These are phyloP conservation scores for Sphecodes monilicornis DNA, from an alignment of 2,888 invertebrate genomes.

Conservation along the genomic window DNA sequence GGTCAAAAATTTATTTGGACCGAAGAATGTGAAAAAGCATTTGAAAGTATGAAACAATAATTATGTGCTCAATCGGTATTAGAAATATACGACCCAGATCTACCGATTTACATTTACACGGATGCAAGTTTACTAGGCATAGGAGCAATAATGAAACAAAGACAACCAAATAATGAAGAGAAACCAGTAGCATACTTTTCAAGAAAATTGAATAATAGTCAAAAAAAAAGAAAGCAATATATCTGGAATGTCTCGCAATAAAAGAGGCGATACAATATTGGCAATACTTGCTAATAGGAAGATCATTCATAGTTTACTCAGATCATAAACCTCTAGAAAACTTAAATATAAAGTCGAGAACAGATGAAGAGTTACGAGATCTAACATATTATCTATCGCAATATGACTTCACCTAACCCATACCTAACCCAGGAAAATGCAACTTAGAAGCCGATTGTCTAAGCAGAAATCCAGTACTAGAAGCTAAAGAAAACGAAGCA, in stretches of 20 bases:
- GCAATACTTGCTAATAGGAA: slow-evolving; percentile 13
- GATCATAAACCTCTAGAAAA: slow-evolving; percentile 19
- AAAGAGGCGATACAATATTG: slow-evolving; percentile 1
- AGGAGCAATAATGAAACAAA: slow-evolving; percentile 7
- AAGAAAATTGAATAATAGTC: too few species aligned
- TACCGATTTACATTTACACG: slow-evolving; percentile 70
- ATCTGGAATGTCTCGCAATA: too few species aligned
- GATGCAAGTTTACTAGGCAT: slow-evolving; percentile 66
- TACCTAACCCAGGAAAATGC: too few species aligned
- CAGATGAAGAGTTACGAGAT: slow-evolving; percentile 7
- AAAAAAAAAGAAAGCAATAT: too few species aligned
- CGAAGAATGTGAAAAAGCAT: too few species aligned
- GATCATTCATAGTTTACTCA: neutral
- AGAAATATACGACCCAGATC: slow-evolving; percentile 9
- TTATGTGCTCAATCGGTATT: slow-evolving; percentile 6
- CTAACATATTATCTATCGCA: too few species aligned
- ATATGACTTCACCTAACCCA: too few species aligned
- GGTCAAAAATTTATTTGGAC: neutral
- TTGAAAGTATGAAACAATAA: too few species aligned
- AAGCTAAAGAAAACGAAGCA: too few species aligned
- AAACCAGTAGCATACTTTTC: too few species aligned
- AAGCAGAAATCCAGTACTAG: too few species aligned
- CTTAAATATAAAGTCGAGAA: slow-evolving; percentile 1
- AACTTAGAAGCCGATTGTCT: too few species aligned
- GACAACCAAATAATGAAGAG: neutral